A percentile compares a stretch with the other conserved stretches of the same genome.
Conservation (phyloP, 2,113 vertebrate genomes). For the Rostratula benghalensis region DNA sequence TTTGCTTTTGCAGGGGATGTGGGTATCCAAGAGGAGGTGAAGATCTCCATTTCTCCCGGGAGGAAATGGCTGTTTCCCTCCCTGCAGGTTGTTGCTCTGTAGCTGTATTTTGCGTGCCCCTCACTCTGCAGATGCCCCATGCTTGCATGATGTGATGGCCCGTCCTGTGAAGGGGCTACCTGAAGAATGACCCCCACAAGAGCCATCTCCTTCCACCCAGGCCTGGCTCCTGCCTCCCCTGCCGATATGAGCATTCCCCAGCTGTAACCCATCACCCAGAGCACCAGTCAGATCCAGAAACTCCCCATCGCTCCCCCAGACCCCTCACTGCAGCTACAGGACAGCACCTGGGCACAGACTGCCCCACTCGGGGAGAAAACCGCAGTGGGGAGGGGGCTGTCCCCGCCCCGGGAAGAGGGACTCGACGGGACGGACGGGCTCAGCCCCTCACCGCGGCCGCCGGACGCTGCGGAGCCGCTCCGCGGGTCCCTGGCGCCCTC, state of each 20-base stretch:
- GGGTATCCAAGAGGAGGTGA: not conserved
- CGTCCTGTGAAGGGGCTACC: not conserved
- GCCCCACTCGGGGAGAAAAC: not conserved
- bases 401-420: not conserved
- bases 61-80: fast-evolving
- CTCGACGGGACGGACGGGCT: not conserved
- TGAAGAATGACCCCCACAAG: not conserved
- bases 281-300: not conserved
- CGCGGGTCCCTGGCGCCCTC: slow-evolving; percentile 19
- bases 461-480: not conserved
- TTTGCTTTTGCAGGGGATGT: too few species aligned
- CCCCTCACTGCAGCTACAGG: too few species aligned
- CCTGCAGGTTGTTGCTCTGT: fast-evolving
- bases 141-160: not conserved
- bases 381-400: not conserved
- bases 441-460: not conserved
- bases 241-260: fast-evolving
- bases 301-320: not conserved
- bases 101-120: not conserved
- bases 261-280: not conserved
- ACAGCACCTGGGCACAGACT: not conserved
- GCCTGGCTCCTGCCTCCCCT: not conserved
- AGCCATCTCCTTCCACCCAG: not conserved
- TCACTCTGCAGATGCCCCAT: fast-evolving
- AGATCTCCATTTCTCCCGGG: not conserved